phyloP scores from a whole-genome alignment of 2,797 vertebrate genomes.

The Anguilla megastoma region DNA sequence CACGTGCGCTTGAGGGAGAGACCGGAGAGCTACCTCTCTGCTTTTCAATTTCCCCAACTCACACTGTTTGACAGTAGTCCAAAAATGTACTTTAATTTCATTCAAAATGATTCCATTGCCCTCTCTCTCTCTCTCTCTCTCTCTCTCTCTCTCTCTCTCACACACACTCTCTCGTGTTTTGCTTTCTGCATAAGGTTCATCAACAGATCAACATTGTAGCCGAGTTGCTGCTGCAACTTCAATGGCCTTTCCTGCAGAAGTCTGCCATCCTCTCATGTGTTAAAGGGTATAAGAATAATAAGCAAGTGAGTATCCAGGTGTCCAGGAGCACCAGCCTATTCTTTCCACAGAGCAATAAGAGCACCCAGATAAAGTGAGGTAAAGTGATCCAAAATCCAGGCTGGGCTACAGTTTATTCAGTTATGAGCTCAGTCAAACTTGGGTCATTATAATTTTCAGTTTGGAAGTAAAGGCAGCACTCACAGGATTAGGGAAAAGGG shows the following conservation, averaged over 20 bases:
- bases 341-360: background rate
- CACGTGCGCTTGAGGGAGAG: background rate
- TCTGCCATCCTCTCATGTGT: background rate
- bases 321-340: background rate
- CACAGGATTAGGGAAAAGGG: background rate
- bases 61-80: background rate
- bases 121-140: background rate
- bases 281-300: background rate
- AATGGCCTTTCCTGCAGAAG: background rate
- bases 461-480: background rate
- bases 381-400: background rate
- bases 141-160: too few relatives aligned
- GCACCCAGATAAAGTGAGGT: background rate
- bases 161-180: too few relatives aligned
- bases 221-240: background rate
- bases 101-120: background rate
- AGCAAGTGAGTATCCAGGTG: background rate
- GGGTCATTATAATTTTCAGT: background rate
- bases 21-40: background rate
- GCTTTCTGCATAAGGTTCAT: background rate
- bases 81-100: constrained; percentile 18
- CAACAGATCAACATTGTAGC: background rate
- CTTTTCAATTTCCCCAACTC: background rate
- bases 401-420: background rate
- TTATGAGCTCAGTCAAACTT: background rate